These are phyloP conservation scores for Perizoma affinitatum DNA, from an alignment of 2,888 invertebrate genomes.

Conservation along the genomic window DNA sequence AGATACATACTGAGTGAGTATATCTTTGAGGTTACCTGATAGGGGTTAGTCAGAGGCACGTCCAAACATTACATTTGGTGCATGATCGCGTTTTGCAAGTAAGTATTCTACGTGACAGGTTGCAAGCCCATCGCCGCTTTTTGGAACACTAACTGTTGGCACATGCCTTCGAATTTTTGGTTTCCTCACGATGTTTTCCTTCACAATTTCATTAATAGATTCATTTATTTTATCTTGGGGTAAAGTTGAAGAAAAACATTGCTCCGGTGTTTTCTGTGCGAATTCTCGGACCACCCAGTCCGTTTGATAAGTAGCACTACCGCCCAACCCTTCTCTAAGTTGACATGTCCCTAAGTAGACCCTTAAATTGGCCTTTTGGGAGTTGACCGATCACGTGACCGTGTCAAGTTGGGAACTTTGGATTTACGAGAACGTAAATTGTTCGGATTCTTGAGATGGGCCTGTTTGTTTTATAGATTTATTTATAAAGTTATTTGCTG, in stretches of 20 bases:
- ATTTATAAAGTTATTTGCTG: no score
- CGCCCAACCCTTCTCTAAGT: constrained; percentile 51
- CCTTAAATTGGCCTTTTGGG: constrained; percentile 54
- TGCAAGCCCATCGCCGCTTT: no score
- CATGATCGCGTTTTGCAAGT: no score
- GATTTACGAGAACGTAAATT: constrained; percentile 27
- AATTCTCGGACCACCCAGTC: constrained; percentile 1
- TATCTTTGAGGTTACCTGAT: no score
- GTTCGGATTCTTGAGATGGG: constrained; percentile 16
- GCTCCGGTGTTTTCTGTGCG: constrained; percentile 3
- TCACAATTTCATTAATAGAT: no score
- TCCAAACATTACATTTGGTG: no score
- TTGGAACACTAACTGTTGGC: no score
- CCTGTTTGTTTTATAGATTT: constrained; percentile 15
- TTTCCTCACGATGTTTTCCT: no score
- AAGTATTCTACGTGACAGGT: no score
- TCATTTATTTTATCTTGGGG: background rate
- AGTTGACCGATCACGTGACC: constrained; percentile 40
- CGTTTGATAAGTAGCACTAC: constrained; percentile 24
- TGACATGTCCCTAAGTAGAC: constrained; percentile 46
- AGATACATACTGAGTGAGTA: no score
- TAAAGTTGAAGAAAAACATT: constrained; percentile 7
- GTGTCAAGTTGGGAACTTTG: constrained; percentile 19
- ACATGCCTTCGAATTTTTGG: no score
- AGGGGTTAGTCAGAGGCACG: no score